Evolutionary conservation across 1,140 invertebrate genomes (phyloP), one percentile per base, ranked within the genome.

Genomic region (Drosophila seguyi): DNA sequence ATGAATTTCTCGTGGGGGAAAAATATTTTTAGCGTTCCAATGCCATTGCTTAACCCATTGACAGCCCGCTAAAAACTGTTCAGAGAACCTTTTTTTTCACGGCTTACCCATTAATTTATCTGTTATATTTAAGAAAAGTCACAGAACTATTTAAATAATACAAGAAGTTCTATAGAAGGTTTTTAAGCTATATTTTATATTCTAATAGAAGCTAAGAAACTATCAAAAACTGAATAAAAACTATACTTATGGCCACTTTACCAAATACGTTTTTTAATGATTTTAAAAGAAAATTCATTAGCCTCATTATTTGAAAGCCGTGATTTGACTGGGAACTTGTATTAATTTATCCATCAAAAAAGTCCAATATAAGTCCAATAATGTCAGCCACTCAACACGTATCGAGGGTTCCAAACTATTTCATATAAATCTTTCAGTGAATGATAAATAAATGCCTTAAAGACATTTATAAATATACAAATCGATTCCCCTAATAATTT

Each of bases 1-100:
- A 74, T 74, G 47, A 61, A 41, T 71, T 72, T 71, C 52, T 72
- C 34, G 52, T 22, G 31, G 39, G 42, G 31, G 22, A 71, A 73
- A 25, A 39, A 44, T 55, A 45, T 57, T 47, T 62, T 58, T 36
- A 36, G 27, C 18, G 45, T 34, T 60, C 25, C 69, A 61, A 45
- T 73, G 36, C 11, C 38, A 36, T 36, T 53, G 36, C 31, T 48
- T 48, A 48, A 66, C 60, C 65, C 67, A 69, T 63, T 66, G 22
- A 4, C 18, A n/a, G 20, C 0, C 27, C n/a, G 31, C 25, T 4
- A 22, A 14, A 22, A 45, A 58, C 58, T 38, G 16, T 39, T 38
- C 52, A 22, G 31, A 11, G 14, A 47, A 27, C 20, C 27, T 31
- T 50, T 18, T 31, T 31, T 29, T 31, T 13, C 27, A 18, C 18